Percentiles rank a stretch among this genome's conserved stretches.
phyloP scores from a whole-genome alignment of 2,888 invertebrate genomes.

The Cheilosia variabilis region DNA sequence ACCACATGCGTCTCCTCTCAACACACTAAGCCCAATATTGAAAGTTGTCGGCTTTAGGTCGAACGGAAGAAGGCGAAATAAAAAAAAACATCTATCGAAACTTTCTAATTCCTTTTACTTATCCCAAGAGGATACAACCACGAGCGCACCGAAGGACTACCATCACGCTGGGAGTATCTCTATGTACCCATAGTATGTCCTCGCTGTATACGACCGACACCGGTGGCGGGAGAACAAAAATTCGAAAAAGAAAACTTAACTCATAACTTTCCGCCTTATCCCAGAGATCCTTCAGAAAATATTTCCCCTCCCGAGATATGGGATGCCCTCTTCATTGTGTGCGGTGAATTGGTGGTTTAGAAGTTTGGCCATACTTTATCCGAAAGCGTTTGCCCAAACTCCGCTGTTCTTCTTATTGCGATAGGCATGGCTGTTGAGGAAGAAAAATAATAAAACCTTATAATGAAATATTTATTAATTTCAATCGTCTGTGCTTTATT shows the following conservation, averaged over 20 bases:
- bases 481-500: constrained; percentile 36
- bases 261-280: constrained; percentile 67
- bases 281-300: constrained; percentile 51
- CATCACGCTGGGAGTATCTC: constrained; percentile 5
- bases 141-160: neutral
- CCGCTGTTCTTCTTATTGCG: constrained; percentile 5
- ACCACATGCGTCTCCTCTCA: constrained; percentile 9
- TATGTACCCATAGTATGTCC: neutral
- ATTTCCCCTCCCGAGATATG: neutral
- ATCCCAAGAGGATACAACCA: constrained; percentile 51
- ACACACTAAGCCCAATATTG: constrained; percentile 33
- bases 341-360: constrained; percentile 48
- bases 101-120: constrained; percentile 68
- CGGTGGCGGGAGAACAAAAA: neutral
- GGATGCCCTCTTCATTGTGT: constrained; percentile 1
- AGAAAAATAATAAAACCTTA: neutral
- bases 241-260: constrained; percentile 54
- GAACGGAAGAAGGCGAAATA: neutral
- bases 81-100: constrained; percentile 34
- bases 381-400: constrained; percentile 34
- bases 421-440: neutral
- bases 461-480: constrained; percentile 51
- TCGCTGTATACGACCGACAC: neutral
- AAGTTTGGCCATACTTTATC: constrained; percentile 38
- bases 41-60: constrained; percentile 17